Base-by-base conservation (phyloP, 2,113 vertebrate species). In the Triplophysa rosa region DNA sequence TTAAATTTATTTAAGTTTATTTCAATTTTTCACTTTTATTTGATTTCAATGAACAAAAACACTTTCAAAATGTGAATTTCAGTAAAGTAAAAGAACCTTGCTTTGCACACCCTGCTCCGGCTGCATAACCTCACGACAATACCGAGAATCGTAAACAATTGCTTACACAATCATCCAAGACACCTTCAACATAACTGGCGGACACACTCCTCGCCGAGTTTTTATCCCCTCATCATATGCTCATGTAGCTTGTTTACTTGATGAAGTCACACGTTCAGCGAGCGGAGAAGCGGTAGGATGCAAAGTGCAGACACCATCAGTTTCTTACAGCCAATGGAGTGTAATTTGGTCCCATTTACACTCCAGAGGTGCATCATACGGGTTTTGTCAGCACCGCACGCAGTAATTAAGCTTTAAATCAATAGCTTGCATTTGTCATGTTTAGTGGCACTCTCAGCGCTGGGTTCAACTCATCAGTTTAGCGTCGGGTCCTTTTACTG, bases 341-440 rank as follows among this genome's bases (percentile, higher is more conserved):
- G 96, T 97, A 94, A 95, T 98, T 95, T 96, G 33, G 96, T 97
- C 96, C 97, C 95, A 95, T 98, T 98, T 98, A 98, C 95, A 98
- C 95, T 97, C 97, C 95, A 96, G 95, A 95, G 97, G 95, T 94
- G 95, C 97, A 95, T 98, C 96, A 97, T 96, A 98, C 97, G 95
- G 96, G 95, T 96, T 99, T 98, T 98, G 96, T 98, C 96, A 98
- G 96, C 95, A 95, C 95, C 90, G 95, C 96, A 96, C 94, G 95
- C 95, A 96, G 98, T 98, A 99, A 99, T 99, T 99, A 99, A 98
- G 98, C 95, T 95, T 98, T 95, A 98, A 99, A 99, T 99, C 98
- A 98, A 98, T 98, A 98, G 96, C 95, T 95, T 95, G 95, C 98
- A 99, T 98, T 99, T 98, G 97, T 98, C 98, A 98, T 99, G 98